phyloP scores from a whole-genome alignment of 2,797 vertebrate genomes.

The Spondyliosoma cantharus region DNA sequence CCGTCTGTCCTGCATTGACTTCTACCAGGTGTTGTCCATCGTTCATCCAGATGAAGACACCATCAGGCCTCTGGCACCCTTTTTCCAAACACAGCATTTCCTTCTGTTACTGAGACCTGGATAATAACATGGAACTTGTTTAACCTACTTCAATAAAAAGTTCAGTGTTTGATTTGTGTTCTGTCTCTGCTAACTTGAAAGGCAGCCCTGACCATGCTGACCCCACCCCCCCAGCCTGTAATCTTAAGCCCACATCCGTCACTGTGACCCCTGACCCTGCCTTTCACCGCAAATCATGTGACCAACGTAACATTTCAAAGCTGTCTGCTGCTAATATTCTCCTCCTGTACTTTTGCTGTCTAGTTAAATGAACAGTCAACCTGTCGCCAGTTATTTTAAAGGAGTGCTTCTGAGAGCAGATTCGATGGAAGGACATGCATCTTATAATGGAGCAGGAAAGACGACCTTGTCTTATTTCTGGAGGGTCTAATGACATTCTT shows the following conservation, averaged over 20 bases:
- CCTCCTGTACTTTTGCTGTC: constrained; percentile 1
- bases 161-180: constrained; percentile 48
- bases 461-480: constrained; percentile 33
- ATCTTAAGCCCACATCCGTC: constrained; percentile 69
- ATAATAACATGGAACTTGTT: constrained; percentile 35
- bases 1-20: neutral
- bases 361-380: constrained; percentile 28
- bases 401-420: constrained; percentile 18
- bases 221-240: constrained; percentile 57
- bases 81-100: constrained; percentile 16
- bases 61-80: constrained; percentile 2
- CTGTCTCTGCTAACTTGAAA: constrained; percentile 56
- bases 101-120: constrained; percentile 21
- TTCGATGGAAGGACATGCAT: neutral
- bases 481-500: constrained; percentile 35
- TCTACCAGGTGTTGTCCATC: constrained; percentile 18
- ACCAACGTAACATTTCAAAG: constrained; percentile 58
- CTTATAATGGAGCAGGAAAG: constrained; percentile 10
- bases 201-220: constrained; percentile 39
- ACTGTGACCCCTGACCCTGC: constrained; percentile 68
- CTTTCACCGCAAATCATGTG: constrained; percentile 72
- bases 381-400: constrained; percentile 6
- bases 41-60: constrained; percentile 10
- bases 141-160: constrained; percentile 24
- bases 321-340: constrained; percentile 28